Conservation (phyloP, 2,113 vertebrate species). For the Uropsilus gracilis region DNA sequence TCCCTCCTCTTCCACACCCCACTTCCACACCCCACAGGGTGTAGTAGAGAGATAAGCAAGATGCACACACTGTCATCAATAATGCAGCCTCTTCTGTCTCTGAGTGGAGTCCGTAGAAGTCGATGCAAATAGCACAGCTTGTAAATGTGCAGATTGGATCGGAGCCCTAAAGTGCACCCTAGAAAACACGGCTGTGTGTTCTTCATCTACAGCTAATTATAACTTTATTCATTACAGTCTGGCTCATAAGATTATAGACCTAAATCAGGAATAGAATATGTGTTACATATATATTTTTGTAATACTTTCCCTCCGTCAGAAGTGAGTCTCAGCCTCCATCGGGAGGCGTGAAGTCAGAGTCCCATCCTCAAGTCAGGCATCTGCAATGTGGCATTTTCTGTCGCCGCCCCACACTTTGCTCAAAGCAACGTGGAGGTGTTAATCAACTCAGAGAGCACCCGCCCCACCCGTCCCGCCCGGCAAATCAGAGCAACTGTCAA, state of each 20-base stretch:
- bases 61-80: slow-evolving; percentile 66
- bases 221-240: slow-evolving; percentile 85
- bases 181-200: slow-evolving; percentile 81
- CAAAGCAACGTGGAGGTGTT: slow-evolving; percentile 81
- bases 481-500: slow-evolving; percentile 79
- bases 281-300: slow-evolving; percentile 85
- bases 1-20: slow-evolving; percentile 61
- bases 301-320: slow-evolving; percentile 84
- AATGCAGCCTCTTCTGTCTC: slow-evolving; percentile 78
- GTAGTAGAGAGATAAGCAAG: slow-evolving; percentile 69
- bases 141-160: slow-evolving; percentile 82
- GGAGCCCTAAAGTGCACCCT: slow-evolving; percentile 82
- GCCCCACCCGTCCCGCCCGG: slow-evolving; percentile 64
- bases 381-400: slow-evolving; percentile 81
- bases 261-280: slow-evolving; percentile 85
- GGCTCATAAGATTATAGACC: slow-evolving; percentile 84
- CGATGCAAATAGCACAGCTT: slow-evolving; percentile 82
- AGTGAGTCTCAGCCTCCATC: slow-evolving; percentile 79
- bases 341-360: slow-evolving; percentile 81
- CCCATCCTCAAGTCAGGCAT: slow-evolving; percentile 78
- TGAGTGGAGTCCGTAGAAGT: slow-evolving; percentile 78
- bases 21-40: slow-evolving; percentile 65
- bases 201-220: slow-evolving; percentile 83
- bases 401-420: slow-evolving; percentile 79
- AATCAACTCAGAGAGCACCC: slow-evolving; percentile 79